Evolutionary conservation across 2,797 vertebrate species (phyloP).

Genomic region (Poecile montanus): DNA sequence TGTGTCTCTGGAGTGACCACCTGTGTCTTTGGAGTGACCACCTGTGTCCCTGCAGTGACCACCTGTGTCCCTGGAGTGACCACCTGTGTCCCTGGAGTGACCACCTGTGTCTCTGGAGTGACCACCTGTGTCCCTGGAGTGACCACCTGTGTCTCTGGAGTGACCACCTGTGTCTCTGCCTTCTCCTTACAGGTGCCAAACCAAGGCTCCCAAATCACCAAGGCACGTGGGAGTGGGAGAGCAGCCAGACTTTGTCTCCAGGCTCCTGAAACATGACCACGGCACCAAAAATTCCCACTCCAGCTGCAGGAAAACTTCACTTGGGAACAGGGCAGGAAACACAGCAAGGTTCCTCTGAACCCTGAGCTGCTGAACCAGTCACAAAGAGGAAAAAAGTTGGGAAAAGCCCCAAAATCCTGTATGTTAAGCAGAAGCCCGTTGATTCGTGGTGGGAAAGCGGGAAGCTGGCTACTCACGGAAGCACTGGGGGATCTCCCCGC

Average conservation of each 20-base stretch:
- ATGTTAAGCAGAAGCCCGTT: fast-evolving
- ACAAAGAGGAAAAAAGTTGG: fast-evolving
- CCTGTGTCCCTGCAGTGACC: no score
- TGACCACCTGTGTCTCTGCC: not conserved
- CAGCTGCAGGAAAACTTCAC: not conserved
- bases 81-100: not conserved
- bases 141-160: not conserved
- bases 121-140: not conserved
- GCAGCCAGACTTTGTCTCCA: not conserved
- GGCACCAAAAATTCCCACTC: not conserved
- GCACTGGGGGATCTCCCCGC: conserved; percentile 93
- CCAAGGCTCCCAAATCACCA: not conserved
- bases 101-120: not conserved
- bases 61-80: fast-evolving
- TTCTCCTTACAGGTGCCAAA: not conserved
- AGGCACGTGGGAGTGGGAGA: fast-evolving
- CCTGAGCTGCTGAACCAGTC: not conserved
- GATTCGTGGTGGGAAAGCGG: fast-evolving
- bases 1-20: not conserved
- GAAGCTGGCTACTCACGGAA: conserved; percentile 86
- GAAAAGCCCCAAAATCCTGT: fast-evolving
- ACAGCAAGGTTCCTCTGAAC: not conserved
- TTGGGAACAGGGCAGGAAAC: fast-evolving
- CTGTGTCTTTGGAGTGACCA: no score
- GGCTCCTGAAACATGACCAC: fast-evolving